These are phyloP conservation scores for Urechis unicinctus DNA, from an alignment of 2,888 invertebrate species.

Conservation along the genomic window DNA sequence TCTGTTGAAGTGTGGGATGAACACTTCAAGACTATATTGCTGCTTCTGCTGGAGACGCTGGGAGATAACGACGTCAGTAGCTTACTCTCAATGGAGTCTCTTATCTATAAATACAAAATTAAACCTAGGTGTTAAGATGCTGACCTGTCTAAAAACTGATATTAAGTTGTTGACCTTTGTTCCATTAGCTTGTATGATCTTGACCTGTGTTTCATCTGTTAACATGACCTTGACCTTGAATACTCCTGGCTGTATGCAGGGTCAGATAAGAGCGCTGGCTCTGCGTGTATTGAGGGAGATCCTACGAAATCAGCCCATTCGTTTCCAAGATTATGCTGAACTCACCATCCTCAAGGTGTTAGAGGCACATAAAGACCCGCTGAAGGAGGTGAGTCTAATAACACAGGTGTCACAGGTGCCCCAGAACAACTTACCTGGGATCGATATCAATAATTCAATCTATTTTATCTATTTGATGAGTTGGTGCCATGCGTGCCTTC, in stretches of 20 bases:
- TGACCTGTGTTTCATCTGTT: not conserved
- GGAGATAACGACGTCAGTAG: slow-evolving; percentile 51
- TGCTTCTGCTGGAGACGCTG: slow-evolving; percentile 45
- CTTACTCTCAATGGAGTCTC: not conserved
- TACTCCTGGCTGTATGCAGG: too few relatives aligned
- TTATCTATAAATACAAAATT: too few relatives aligned
- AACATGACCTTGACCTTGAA: not conserved
- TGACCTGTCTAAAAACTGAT: too few relatives aligned
- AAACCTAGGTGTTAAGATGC: too few relatives aligned
- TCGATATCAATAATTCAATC: not conserved
- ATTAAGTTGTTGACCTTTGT: not conserved
- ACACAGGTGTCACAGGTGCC: not conserved
- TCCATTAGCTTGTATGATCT: not conserved
- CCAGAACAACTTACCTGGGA: too few relatives aligned
- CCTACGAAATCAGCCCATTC: slow-evolving; percentile 67
- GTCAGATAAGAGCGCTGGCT: slow-evolving; percentile 57
- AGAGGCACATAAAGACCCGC: slow-evolving; percentile 68
- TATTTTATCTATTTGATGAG: too few relatives aligned
- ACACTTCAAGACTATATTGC: slow-evolving; percentile 51
- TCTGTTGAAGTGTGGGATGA: slow-evolving; percentile 55
- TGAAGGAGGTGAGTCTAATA: slow-evolving; percentile 51
- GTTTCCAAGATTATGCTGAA: slow-evolving; percentile 85
- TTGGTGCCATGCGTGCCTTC: not conserved
- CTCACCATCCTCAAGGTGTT: slow-evolving; percentile 82
- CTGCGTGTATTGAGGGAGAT: slow-evolving; percentile 79